Conservation (phyloP, 2,888 invertebrate genomes). For the Megaustenia siamemsis region DNA sequence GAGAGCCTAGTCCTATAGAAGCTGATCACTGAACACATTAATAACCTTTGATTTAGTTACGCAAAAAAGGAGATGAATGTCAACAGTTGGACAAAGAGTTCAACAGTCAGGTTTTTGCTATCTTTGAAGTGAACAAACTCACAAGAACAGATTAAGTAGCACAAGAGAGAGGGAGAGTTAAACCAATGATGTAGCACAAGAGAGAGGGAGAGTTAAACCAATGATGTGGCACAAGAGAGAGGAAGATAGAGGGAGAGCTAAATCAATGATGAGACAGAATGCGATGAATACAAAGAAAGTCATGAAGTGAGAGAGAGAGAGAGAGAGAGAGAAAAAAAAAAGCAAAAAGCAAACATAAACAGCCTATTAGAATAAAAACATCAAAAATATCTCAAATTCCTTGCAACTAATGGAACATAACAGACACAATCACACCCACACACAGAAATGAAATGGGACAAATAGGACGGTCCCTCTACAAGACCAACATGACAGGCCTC, state of each 20-base stretch:
- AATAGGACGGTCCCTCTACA: too few species aligned
- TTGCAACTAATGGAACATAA: not conserved
- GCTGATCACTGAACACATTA: too few species aligned
- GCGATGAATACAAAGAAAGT: not conserved
- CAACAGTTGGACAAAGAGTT: too few species aligned
- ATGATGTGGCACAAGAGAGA: not conserved
- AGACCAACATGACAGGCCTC: too few species aligned
- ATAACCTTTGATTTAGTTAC: too few species aligned
- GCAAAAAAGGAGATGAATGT: too few species aligned
- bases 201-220: not conserved
- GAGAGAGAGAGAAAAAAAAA: not conserved
- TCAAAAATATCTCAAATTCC: not conserved
- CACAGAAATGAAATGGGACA: not conserved
- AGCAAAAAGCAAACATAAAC: not conserved
- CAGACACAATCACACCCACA: not conserved
- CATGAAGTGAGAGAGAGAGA: not conserved
- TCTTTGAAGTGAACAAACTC: too few species aligned
- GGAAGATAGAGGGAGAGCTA: not conserved
- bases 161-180: too few species aligned
- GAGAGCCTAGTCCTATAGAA: too few species aligned
- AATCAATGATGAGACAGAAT: not conserved
- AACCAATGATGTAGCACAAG: not conserved
- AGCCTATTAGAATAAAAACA: not conserved
- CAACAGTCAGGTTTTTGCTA: too few species aligned
- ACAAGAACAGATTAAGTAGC: too few species aligned